Base-by-base conservation (phyloP, 2,797 vertebrate genomes). In the Eulemur coronatus region DNA sequence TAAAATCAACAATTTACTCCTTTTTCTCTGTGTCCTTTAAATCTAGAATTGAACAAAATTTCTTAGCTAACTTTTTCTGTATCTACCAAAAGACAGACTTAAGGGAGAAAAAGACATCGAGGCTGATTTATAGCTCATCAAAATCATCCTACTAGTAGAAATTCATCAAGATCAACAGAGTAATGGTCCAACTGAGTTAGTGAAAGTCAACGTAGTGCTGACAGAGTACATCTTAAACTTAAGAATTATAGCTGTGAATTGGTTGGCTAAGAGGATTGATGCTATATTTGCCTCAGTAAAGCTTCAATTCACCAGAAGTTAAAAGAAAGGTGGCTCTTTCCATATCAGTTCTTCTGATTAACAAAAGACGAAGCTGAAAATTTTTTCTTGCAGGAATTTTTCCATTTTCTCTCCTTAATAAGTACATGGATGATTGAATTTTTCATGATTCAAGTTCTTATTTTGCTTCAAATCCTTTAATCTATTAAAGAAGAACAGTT, bases 131-230 rank as follows among this genome's bases (percentile, higher is more conserved):
- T 26, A 72, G 35, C 18, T 90, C 88, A 90, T 88, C n/a, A 95
- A 50, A 97, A 73, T 96, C 84, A 95, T 76, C 20, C 24, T 75
- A 94, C n/a, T 75, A 65, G 59, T 35, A 86, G 38, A 85, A 12
- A 84, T 88, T 90, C 72, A 95, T 85, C 61, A 92, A 95, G 67
- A 89, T 81, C 50, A 90, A 46, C 55, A 57, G 91, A 63, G 14
- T 78, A 87, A 97, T 69, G 3, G 11, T 93, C 84, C 2, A 0
- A 41, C 59, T 7, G 3, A 89, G 86, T 89, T 94, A 70, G 61
- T 84, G 55, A 85, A 92, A 65, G 70, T 92, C 85, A 96, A 63
- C 41, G 33, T 20, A 84, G 33, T 95, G 82, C 70, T 97, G 78
- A 97, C 18, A 89, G 18, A 72, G 63, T 33, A 65, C 81, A 57